phyloP scores from a whole-genome alignment of 2,888 invertebrate genomes.

The Diabrotica balteata region DNA sequence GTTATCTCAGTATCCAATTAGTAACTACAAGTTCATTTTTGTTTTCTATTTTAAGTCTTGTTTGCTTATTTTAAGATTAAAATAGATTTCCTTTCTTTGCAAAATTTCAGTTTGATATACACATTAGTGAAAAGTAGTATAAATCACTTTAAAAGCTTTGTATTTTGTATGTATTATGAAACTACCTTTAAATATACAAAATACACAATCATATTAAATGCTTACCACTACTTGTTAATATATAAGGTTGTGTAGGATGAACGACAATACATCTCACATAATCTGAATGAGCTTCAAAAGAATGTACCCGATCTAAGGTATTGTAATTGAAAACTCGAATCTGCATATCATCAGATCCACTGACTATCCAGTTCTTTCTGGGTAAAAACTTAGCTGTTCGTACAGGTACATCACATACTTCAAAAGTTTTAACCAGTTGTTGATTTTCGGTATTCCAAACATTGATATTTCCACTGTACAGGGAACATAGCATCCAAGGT shows the following conservation, averaged over 20 bases:
- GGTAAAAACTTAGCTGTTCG: slow-evolving; percentile 95
- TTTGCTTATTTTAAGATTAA: no score
- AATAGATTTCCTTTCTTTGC: no score
- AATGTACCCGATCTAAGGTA: slow-evolving; percentile 93
- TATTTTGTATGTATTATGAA: no score
- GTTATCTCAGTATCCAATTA: no score
- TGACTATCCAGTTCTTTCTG: slow-evolving; percentile 98
- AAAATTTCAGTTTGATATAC: no score
- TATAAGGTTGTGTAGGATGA: slow-evolving; percentile 96
- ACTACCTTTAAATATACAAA: no score
- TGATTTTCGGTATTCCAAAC: slow-evolving; percentile 99
- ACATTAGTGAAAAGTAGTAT: no score
- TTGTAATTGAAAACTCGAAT: slow-evolving; percentile 98
- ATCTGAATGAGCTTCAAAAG: slow-evolving; percentile 98
- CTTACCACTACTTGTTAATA: slow-evolving; percentile 95
- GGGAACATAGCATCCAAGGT: slow-evolving; percentile 97
- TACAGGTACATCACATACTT: slow-evolving; percentile 96
- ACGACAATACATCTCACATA: slow-evolving; percentile 96
- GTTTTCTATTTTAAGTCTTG: no score
- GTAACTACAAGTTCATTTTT: no score
- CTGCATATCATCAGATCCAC: slow-evolving; percentile 96
- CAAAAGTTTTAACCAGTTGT: slow-evolving; percentile 85
- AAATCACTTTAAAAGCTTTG: no score
- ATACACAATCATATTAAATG: slow-evolving; percentile 36
- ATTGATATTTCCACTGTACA: slow-evolving; percentile 99